Base-by-base conservation (phyloP, 2,888 invertebrate genomes). In the Lithophane semibrunnea region DNA sequence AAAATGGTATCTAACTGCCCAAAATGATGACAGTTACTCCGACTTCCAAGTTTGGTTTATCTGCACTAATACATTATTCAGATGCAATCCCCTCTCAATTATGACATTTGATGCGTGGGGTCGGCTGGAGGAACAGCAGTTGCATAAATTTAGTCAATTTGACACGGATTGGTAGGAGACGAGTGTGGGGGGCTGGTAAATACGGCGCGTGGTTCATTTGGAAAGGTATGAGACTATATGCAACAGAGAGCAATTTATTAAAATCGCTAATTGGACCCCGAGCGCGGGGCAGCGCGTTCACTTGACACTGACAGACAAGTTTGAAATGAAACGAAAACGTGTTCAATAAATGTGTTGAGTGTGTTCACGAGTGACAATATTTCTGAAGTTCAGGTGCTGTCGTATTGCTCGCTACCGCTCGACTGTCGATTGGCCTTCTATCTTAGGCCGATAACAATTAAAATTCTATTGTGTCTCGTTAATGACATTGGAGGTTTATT, bases 111-210 rank as follows among this genome's bases (percentile, higher is more conserved):
- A 95, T 94, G 95, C 92, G 93, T 90, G 86, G 90, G 90, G 90
- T 89, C 88, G 91, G 90, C 86, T 75, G 29, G 21, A 81, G 64
- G 74, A 89, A 85, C 85, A 86, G 93, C 92, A 93, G 93, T 95
- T 94, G 96, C 95, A 96, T 96, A 96, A 96, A 96, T 96, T 96
- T 95, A 92, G 94, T 92, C 94, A 95, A 96, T 96, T 95, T 94
- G 95, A 94, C 93, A 94, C 93, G 94, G 92, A 92, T 90, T 83
- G 79, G 79, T 81, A 83, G 65, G 86, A 80, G 80, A 73, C 74
- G 56, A 77, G 77, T 73, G 71, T n/a, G 71, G 77, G 82, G 86
- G 86, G 84, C 66, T 72, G 75, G 64, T 66, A 69, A 77, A 83
- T 66, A 44, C 63, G 65, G 64, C 73, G 70, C 74, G 77, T 70